A percentile compares a stretch with the other conserved stretches of the same genome.
Evolutionary conservation across 2,888 invertebrate genomes (phyloP).

Genomic region (Pediacus dermestoides): DNA sequence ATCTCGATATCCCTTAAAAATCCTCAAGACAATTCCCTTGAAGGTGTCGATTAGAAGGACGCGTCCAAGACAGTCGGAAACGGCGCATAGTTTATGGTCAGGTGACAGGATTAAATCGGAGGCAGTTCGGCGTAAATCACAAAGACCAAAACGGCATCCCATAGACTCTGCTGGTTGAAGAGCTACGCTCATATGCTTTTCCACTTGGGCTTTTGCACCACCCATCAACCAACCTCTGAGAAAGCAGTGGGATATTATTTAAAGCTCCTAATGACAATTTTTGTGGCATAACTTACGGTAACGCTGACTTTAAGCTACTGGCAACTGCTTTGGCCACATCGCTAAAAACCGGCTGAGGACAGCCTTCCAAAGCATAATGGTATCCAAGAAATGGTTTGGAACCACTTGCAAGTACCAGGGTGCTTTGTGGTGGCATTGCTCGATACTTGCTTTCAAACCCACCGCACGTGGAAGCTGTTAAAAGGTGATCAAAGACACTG

Average conservation of each 20-base stretch:
- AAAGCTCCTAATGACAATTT: too few species aligned
- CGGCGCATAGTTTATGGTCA: conserved; percentile 72
- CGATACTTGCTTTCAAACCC: conserved; percentile 70
- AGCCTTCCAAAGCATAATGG: conserved; percentile 87
- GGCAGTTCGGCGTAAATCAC: conserved; percentile 75
- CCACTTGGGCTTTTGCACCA: conserved; percentile 32
- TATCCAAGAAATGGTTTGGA: conserved; percentile 82
- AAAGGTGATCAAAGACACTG: conserved; percentile 82
- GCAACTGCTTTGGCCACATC: conserved; percentile 88
- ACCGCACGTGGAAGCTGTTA: conserved; percentile 73
- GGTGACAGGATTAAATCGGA: conserved; percentile 75
- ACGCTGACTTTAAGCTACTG: conserved; percentile 75
- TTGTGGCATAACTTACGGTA: conserved; percentile 67
- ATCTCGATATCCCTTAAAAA: conserved; percentile 95
- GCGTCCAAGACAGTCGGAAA: conserved; percentile 83
- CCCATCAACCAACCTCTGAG: conserved; percentile 56
- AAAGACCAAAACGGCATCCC: conserved; percentile 75
- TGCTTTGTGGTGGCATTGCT: conserved; percentile 72
- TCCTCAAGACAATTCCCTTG: conserved; percentile 73
- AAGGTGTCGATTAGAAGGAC: conserved; percentile 81
- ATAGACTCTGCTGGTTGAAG: conserved; percentile 68
- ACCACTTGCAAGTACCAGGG: conserved; percentile 74
- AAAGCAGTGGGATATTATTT: too few species aligned
- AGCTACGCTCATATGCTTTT: conserved; percentile 44
- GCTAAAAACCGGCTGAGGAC: conserved; percentile 73